Conservation (phyloP, 2,797 vertebrate genomes). For the Onychomys leucogaster region DNA sequence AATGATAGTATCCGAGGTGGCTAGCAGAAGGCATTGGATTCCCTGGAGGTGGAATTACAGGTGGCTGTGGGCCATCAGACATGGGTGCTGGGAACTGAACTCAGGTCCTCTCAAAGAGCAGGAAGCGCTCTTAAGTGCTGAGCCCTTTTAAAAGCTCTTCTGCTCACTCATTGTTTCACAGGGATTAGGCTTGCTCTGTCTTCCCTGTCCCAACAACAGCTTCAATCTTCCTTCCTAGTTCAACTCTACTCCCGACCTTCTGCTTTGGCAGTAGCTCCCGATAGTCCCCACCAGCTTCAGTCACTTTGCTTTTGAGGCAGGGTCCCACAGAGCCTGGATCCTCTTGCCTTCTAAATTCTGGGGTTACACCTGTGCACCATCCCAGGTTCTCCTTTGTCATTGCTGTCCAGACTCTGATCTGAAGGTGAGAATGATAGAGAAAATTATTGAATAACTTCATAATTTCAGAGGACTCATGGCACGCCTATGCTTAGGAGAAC, state of each 20-base stretch:
- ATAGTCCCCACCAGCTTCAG: neutral
- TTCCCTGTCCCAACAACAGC: neutral
- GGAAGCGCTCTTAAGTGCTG: neutral
- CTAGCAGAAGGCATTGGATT: neutral
- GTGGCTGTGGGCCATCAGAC: neutral
- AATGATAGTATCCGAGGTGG: neutral
- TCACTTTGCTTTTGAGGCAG: neutral
- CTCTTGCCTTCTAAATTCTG: neutral
- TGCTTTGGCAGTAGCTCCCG: neutral
- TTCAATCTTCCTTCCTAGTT: slow-evolving; percentile 32
- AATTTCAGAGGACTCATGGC: neutral
- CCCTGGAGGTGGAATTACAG: neutral
- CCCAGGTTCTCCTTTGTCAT: neutral
- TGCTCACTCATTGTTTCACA: neutral
- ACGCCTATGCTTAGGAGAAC: neutral
- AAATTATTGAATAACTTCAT: slow-evolving; percentile 13
- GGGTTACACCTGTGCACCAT: neutral
- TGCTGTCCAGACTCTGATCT: neutral
- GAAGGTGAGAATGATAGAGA: neutral
- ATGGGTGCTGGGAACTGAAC: neutral
- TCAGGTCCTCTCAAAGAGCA: neutral
- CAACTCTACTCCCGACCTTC: neutral
- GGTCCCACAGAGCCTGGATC: neutral
- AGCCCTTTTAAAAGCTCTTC: neutral
- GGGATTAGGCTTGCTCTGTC: neutral